A percentile compares a stretch with the other conserved stretches of the same genome.
Evolutionary conservation across 2,113 vertebrate species (phyloP).

Genomic region (Ammodytes marinus): DNA sequence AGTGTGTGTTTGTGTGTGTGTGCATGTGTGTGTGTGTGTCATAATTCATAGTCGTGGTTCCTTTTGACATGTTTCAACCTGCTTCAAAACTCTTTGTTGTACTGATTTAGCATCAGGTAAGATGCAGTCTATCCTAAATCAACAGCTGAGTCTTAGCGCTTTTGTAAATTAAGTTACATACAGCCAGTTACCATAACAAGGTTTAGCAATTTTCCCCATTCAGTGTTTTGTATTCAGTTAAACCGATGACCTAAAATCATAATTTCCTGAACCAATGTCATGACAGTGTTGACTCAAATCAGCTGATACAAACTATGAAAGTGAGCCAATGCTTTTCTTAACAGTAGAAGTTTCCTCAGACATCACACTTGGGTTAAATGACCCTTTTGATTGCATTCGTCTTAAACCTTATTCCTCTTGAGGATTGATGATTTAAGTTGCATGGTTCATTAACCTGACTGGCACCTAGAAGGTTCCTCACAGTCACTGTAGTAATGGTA

Average conservation of each 20-base stretch:
- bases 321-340: too few relatives aligned
- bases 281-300: background rate
- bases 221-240: background rate
- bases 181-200: background rate
- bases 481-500: background rate
- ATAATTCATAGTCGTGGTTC: background rate
- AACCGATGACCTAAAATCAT: background rate
- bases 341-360: background rate
- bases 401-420: background rate
- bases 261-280: too few relatives aligned
- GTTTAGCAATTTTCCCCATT: background rate
- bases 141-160: background rate
- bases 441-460: background rate
- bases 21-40: too few relatives aligned
- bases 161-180: background rate
- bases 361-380: background rate
- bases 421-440: background rate
- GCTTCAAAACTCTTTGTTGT: background rate
- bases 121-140: background rate
- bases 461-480: background rate
- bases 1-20: too few relatives aligned
- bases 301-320: background rate
- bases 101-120: background rate
- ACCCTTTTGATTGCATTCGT: background rate
- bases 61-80: background rate